phyloP scores from a whole-genome alignment of 2,797 vertebrate species.

The Coracias cyanogaster region DNA sequence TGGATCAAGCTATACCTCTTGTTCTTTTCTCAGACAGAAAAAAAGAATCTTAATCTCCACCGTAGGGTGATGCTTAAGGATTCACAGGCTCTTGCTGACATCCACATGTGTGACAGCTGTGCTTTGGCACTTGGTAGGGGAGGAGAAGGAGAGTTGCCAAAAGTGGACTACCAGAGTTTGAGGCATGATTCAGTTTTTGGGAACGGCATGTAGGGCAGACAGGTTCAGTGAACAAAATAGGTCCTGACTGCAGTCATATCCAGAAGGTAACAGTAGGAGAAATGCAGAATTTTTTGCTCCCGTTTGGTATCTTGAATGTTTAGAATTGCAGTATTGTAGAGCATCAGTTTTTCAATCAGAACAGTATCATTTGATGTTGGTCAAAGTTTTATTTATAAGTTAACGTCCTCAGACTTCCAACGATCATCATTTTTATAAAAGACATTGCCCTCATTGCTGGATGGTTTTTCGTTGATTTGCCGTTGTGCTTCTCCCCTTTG shows the following conservation, averaged over 20 bases:
- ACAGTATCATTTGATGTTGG: background rate
- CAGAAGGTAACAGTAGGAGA: background rate
- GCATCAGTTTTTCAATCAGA: background rate
- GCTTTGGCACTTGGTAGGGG: background rate
- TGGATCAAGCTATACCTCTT: background rate
- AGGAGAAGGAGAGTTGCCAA: background rate
- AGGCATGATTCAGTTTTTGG: background rate
- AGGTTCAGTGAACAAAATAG: background rate
- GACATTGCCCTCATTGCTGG: background rate
- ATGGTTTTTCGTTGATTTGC: accelerated
- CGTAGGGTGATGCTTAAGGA: background rate
- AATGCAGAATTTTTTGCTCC: background rate
- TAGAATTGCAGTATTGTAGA: background rate
- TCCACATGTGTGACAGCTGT: too few species aligned
- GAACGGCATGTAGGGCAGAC: background rate
- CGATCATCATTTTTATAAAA: background rate
- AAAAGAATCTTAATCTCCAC: background rate
- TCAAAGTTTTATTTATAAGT: background rate
- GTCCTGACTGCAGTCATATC: background rate
- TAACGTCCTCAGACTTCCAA: background rate
- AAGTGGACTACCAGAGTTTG: background rate
- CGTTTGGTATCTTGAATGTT: background rate
- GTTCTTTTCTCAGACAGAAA: background rate
- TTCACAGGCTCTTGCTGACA: background rate
- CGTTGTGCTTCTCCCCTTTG: accelerated